A percentile compares a stretch with the other conserved stretches of the same genome.
These are phyloP conservation scores for Trididemnum nubilum DNA, from an alignment of 23 tunicate species.

Conservation along the genomic window DNA sequence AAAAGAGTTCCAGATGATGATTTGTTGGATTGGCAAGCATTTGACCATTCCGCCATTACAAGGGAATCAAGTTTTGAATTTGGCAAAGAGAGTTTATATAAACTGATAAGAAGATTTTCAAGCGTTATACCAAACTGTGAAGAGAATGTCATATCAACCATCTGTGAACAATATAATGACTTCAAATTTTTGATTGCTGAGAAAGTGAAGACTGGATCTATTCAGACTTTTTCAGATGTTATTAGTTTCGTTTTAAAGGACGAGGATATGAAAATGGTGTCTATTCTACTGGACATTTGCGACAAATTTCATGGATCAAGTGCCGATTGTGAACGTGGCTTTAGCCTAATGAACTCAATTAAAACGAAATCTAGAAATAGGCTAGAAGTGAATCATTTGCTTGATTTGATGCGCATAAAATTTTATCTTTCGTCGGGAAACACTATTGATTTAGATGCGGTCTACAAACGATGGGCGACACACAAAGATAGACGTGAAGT, in stretches of 20 bases:
- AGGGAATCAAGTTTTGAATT: conserved; percentile 11
- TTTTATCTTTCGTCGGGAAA: conserved; percentile 12
- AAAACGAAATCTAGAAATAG: conserved; percentile 16
- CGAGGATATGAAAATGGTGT: conserved; percentile 11
- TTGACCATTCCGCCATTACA: conserved; percentile 17
- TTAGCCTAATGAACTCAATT: conserved; percentile 25
- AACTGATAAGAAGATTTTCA: conserved; percentile 20
- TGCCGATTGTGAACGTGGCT: conserved; percentile 27
- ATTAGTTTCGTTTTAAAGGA: neutral
- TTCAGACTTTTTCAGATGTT: conserved; percentile 12
- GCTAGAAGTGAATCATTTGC: conserved; percentile 35
- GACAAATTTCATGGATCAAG: conserved; percentile 25
- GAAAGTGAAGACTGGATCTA: conserved; percentile 18
- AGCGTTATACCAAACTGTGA: conserved; percentile 20
- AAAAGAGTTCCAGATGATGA: conserved; percentile 12
- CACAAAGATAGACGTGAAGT: conserved; percentile 13
- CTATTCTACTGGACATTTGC: conserved; percentile 17
- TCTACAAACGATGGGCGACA: conserved; percentile 14
- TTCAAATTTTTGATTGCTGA: conserved; percentile 15
- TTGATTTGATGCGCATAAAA: conserved; percentile 35
- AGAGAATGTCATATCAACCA: conserved; percentile 11
- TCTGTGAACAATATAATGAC: conserved; percentile 22
- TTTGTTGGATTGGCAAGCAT: conserved; percentile 24
- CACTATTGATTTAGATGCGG: conserved; percentile 17
- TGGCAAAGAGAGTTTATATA: conserved; percentile 1